phyloP scores from a whole-genome alignment of 2,113 vertebrate genomes.

The Dipodomys spectabilis region DNA sequence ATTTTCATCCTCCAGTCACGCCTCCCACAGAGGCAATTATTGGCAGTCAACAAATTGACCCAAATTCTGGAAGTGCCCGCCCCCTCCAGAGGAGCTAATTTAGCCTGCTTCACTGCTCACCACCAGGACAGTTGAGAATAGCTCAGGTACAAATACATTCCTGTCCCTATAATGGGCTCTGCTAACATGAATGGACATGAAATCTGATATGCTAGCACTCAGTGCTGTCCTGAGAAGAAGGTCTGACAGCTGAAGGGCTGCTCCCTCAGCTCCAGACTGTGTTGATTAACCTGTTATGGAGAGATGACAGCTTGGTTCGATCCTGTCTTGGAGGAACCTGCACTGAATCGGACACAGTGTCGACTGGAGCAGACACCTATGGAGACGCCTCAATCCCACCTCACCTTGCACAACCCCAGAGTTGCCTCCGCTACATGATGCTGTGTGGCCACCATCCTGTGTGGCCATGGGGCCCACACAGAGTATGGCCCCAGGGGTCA shows the following conservation, averaged over 20 bases:
- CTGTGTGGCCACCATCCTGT: rapidly evolving
- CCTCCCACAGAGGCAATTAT: constrained; percentile 67
- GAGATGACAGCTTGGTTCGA: background rate
- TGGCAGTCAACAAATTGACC: constrained; percentile 70
- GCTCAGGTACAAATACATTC: constrained; percentile 50
- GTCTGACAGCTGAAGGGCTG: constrained; percentile 59
- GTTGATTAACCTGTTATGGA: constrained; percentile 54
- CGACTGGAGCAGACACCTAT: background rate
- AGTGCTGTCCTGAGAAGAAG: constrained; percentile 34
- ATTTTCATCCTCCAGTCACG: constrained; percentile 44
- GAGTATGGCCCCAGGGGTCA: background rate
- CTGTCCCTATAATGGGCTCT: constrained; percentile 59
- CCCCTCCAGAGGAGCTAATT: constrained; percentile 51
- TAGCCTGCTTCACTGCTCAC: constrained; percentile 44
- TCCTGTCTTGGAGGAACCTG: constrained; percentile 12
- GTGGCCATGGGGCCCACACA: background rate
- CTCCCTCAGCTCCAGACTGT: constrained; percentile 23
- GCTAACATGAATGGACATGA: constrained; percentile 59
- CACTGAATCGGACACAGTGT: background rate
- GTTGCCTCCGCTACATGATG: rapidly evolving
- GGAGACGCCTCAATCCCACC: background rate
- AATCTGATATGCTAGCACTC: constrained; percentile 53
- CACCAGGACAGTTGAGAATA: constrained; percentile 59
- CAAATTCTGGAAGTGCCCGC: constrained; percentile 34
- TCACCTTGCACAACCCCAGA: rapidly evolving